Evolutionary conservation across 2,113 vertebrate species (phyloP), one percentile per base, ranked within the genome.

Genomic region (Phaethon lepturus): DNA sequence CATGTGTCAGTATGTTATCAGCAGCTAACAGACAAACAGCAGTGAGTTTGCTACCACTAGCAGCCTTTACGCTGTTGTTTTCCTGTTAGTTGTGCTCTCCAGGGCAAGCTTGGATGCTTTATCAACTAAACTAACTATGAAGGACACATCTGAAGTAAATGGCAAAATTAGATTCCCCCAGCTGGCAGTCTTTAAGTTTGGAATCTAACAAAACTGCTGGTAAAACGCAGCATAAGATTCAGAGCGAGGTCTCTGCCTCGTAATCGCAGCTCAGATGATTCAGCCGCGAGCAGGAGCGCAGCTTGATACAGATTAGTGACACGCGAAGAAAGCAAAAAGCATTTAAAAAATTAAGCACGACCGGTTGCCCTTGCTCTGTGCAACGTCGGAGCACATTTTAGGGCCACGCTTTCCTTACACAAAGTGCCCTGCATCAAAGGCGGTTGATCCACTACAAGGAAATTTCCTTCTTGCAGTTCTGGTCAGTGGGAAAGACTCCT

Each of bases 121-220:
- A 58, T 81, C 83, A 91, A 60, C 31, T 73, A 76, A 92, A 87
- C 20, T 88, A 85, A 66, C 56, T 90, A 68, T 28, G 58, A 94
- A 82, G 31, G 38, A 60, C 45, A 66, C 2, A 42, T 16, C 31
- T 29, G 31, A 95, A 93, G 31, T 38, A 85, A 92, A 94, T 38
- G 49, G 69, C 26, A 90, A 88, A 92, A 88, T 83, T 45, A 77
- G 25, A 74, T 59, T 63, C 12, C 49, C 63, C 24, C 53, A 90
- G 22, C 19, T 81, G 49, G 17, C 7, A 68, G 33, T 29, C 59
- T 88, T 77, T 78, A 63, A 49, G 40, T 88, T 59, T 59, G 23
- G 25, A 80, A 74, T 68, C 23, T 56, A 86, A 56, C 29, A 81
- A 80, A 93, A 69, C 10, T 35, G 25, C 47, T 50, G 40, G 38